phyloP scores from a whole-genome alignment of 2,888 invertebrate genomes.

The Galerucella pusilla region DNA sequence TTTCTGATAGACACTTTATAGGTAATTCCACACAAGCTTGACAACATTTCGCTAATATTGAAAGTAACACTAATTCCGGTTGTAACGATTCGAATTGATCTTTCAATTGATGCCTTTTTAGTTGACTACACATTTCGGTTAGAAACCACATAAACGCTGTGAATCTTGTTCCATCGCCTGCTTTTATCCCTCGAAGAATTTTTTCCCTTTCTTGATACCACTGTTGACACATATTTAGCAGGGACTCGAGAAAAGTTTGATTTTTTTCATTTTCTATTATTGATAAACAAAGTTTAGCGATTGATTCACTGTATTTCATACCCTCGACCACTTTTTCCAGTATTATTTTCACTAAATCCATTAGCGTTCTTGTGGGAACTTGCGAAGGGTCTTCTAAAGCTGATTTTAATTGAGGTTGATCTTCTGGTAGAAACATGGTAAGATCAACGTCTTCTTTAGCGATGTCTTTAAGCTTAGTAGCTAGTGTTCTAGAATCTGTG shows the following conservation, averaged over 20 bases:
- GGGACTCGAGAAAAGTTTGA: conserved; percentile 89
- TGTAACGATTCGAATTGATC: conserved; percentile 71
- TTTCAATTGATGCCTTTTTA: conserved; percentile 75
- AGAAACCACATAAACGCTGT: conserved; percentile 91
- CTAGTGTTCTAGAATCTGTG: conserved; percentile 76
- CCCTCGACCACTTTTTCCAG: conserved; percentile 85
- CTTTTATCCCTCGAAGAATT: conserved; percentile 67
- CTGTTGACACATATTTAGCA: conserved; percentile 90
- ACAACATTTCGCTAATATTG: conserved; percentile 89
- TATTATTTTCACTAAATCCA: conserved; percentile 87
- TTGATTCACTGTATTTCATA: conserved; percentile 80
- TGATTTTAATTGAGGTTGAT: conserved; percentile 79
- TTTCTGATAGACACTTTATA: conserved; percentile 83
- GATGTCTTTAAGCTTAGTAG: conserved; percentile 74
- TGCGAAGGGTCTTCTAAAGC: conserved; percentile 87
- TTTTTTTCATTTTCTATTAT: conserved; percentile 89
- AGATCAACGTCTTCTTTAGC: conserved; percentile 80
- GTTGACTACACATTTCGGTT: conserved; percentile 90
- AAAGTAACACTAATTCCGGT: conserved; percentile 81
- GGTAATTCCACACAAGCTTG: conserved; percentile 88
- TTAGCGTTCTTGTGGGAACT: conserved; percentile 77
- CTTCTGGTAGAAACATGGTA: conserved; percentile 78
- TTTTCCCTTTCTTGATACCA: conserved; percentile 84
- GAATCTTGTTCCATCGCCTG: conserved; percentile 74
- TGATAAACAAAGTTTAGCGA: conserved; percentile 85